phyloP scores from a whole-genome alignment of 2,888 invertebrate species.

The Trachelus troglodyta region DNA sequence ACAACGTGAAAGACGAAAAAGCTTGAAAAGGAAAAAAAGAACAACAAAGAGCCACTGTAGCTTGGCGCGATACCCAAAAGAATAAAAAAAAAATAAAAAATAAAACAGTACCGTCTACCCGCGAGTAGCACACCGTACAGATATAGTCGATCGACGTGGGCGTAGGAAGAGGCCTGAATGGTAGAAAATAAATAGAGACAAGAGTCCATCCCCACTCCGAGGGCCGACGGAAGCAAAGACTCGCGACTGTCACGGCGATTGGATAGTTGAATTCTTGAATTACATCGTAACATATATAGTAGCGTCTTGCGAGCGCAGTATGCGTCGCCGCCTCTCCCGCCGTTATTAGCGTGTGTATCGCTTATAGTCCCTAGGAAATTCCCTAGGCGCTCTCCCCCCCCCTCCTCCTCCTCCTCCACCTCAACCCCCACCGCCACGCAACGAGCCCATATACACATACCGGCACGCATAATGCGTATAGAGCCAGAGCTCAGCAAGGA shows the following conservation, averaged over 20 bases:
- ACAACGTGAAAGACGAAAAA: no score
- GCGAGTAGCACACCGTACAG: background rate
- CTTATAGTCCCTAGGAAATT: background rate
- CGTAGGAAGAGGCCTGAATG: slow-evolving; percentile 4
- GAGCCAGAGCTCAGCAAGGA: slow-evolving; percentile 24
- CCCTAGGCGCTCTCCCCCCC: background rate
- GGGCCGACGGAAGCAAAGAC: background rate
- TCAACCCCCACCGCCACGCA: slow-evolving; percentile 21
- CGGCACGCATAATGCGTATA: background rate
- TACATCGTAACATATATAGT: slow-evolving; percentile 49
- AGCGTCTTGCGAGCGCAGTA: slow-evolving; percentile 27
- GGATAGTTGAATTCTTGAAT: slow-evolving; percentile 49
- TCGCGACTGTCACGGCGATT: slow-evolving; percentile 5
- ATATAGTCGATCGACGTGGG: slow-evolving; percentile 11
- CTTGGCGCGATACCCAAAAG: background rate
- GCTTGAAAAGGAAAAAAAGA: no score
- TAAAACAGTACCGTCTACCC: background rate
- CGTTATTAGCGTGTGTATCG: background rate
- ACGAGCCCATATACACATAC: background rate
- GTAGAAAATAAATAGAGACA: slow-evolving; percentile 6
- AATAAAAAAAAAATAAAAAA: background rate
- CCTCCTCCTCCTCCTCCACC: slow-evolving; percentile 5
- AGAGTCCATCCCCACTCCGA: background rate
- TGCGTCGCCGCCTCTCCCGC: background rate
- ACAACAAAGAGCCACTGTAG: background rate